These are phyloP conservation scores for Drosophila meridionalis DNA, from an alignment of 2,888 invertebrate species.

Conservation along the genomic window DNA sequence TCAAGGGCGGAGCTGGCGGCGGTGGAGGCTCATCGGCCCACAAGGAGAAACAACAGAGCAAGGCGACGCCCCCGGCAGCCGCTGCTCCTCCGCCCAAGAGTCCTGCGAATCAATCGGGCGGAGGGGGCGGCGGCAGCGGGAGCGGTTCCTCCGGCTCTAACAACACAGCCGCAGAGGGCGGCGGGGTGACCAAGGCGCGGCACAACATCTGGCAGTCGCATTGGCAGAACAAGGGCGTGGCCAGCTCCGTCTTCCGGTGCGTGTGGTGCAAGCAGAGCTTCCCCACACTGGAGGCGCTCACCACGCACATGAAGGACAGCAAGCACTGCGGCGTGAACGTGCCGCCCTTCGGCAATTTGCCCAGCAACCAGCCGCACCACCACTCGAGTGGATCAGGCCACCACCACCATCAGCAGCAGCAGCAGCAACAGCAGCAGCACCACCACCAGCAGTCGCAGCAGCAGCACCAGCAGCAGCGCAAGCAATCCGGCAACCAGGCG, in stretches of 20 bases:
- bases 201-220: conserved; percentile 98
- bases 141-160: conserved; percentile 53
- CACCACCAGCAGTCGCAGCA: conserved; percentile 39
- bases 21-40: conserved; percentile 16
- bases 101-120: conserved; percentile 70
- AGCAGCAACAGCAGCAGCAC: conserved; percentile 48
- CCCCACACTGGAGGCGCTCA: conserved; percentile 96
- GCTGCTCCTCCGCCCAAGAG: conserved; percentile 61
- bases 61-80: conserved; percentile 71
- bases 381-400: conserved; percentile 18
- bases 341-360: conserved; percentile 87
- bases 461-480: conserved; percentile 35
- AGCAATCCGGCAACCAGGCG: conserved; percentile 43
- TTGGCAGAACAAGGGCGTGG: conserved; percentile 98
- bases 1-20: conserved; percentile 87
- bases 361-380: conserved; percentile 77
- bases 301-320: conserved; percentile 99
- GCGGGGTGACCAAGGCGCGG: conserved; percentile 86
- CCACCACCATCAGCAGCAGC: conserved; percentile 51
- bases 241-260: conserved; percentile 97
- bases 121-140: conserved; percentile 84
- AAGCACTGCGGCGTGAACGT: conserved; percentile 97
- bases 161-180: conserved; percentile 1
- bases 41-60: conserved; percentile 61
- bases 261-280: conserved; percentile 99